Percentiles rank a stretch among this genome's conserved stretches.
Conservation (phyloP, 2,888 invertebrate genomes). For the Clostera curtula region DNA sequence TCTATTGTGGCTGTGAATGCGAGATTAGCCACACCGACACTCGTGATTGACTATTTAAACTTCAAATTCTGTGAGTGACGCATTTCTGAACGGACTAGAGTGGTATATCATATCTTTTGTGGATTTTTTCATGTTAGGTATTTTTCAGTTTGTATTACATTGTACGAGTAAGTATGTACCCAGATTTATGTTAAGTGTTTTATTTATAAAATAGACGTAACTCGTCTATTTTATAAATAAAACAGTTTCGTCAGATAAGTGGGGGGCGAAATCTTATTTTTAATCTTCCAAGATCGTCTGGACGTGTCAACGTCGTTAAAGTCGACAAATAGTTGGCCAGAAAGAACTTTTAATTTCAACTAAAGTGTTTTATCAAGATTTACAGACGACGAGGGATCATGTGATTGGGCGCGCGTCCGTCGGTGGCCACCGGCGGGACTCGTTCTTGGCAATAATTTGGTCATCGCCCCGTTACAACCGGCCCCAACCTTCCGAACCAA, state of each 20-base stretch:
- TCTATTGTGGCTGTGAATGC: constrained; percentile 67
- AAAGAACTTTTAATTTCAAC: constrained; percentile 36
- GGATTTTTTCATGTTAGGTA: constrained; percentile 19
- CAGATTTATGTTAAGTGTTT: constrained; percentile 24
- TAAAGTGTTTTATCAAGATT: constrained; percentile 49
- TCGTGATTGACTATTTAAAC: constrained; percentile 73
- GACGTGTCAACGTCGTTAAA: constrained; percentile 31
- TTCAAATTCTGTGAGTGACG: constrained; percentile 56
- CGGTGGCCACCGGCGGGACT: constrained; percentile 40
- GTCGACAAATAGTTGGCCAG: constrained; percentile 22
- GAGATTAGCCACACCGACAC: constrained; percentile 67
- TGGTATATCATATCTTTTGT: constrained; percentile 27
- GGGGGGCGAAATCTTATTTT: constrained; percentile 21
- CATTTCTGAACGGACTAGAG: constrained; percentile 37
- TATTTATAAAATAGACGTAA: no score
- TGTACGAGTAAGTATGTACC: constrained; percentile 16
- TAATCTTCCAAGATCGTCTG: constrained; percentile 18
- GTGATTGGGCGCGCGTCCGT: constrained; percentile 32
- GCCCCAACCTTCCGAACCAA: constrained; percentile 22
- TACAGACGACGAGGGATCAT: constrained; percentile 37
- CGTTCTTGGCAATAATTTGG: constrained; percentile 66
- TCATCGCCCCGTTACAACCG: constrained; percentile 49
- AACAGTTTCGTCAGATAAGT: constrained; percentile 22
- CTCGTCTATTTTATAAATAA: constrained; percentile 24
- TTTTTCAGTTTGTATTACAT: constrained; percentile 24